Percentiles rank a stretch among this genome's conserved stretches.
phyloP scores from a whole-genome alignment of 1,140 invertebrate species.

The Sarcophaga bullata region DNA sequence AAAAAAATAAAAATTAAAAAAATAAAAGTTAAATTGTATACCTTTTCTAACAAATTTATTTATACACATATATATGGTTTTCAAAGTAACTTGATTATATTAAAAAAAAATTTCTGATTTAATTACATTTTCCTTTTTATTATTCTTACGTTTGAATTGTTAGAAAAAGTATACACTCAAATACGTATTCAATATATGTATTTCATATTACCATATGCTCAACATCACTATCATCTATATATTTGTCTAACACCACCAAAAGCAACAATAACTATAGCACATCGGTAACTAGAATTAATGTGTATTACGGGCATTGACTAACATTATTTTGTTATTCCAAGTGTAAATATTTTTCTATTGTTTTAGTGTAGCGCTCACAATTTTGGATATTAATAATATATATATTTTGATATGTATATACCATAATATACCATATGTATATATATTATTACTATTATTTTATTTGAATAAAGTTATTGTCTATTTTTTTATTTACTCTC shows the following conservation, averaged over 20 bases:
- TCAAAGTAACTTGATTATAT: not conserved
- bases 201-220: not conserved
- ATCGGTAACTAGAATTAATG: not conserved
- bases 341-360: constrained; percentile 28
- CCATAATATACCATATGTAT: too few relatives aligned
- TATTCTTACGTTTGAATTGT: not conserved
- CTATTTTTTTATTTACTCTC: too few relatives aligned
- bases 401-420: not conserved
- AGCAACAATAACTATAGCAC: not conserved
- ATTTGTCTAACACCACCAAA: not conserved
- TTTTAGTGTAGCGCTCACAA: constrained; percentile 35
- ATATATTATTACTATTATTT: constrained; percentile 3
- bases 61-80: not conserved
- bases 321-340: constrained; percentile 21
- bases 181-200: not conserved
- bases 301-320: not conserved
- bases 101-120: not conserved
- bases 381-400: constrained; percentile 22
- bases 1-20: not conserved
- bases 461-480: too few relatives aligned
- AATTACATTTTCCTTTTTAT: not conserved
- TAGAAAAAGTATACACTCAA: constrained; percentile 11
- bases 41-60: not conserved
- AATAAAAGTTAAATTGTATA: not conserved
- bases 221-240: not conserved